Conservation (phyloP, 2,888 invertebrate species). For the Neoascia interrupta region DNA sequence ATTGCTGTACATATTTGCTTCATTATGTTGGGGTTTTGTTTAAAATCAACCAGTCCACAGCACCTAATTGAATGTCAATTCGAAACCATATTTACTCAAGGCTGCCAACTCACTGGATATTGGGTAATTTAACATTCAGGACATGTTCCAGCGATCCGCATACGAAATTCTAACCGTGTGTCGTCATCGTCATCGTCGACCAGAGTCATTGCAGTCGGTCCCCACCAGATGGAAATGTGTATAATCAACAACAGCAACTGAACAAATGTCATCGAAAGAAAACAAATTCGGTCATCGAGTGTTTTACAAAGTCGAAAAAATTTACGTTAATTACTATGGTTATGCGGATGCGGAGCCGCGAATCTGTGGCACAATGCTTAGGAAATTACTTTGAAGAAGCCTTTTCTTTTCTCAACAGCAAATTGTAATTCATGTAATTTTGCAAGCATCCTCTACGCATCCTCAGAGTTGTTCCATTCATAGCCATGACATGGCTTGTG, state of each 20-base stretch:
- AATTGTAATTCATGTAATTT: conserved; percentile 10
- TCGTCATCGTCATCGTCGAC: too few species aligned
- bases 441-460: conserved; percentile 5
- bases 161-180: conserved; percentile 17
- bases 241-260: neutral
- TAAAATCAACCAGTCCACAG: conserved; percentile 27
- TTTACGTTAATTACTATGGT: conserved; percentile 57
- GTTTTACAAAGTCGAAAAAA: conserved; percentile 48
- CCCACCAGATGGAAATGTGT: neutral
- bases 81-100: conserved; percentile 59
- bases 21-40: conserved; percentile 57
- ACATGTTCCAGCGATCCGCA: conserved; percentile 46
- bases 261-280: neutral
- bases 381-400: conserved; percentile 3
- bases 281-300: conserved; percentile 24
- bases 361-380: conserved; percentile 39
- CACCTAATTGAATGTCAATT: conserved; percentile 67
- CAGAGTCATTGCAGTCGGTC: too few species aligned
- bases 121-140: conserved; percentile 55
- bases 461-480: conserved; percentile 11
- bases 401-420: neutral
- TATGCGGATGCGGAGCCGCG: conserved; percentile 29
- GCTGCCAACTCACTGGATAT: conserved; percentile 40
- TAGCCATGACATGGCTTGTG: conserved; percentile 33
- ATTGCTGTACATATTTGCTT: conserved; percentile 61